Evolutionary conservation across 64 coral and sea anemone species (phyloP).

Genomic region (Hydrozoanthus tunicans): DNA sequence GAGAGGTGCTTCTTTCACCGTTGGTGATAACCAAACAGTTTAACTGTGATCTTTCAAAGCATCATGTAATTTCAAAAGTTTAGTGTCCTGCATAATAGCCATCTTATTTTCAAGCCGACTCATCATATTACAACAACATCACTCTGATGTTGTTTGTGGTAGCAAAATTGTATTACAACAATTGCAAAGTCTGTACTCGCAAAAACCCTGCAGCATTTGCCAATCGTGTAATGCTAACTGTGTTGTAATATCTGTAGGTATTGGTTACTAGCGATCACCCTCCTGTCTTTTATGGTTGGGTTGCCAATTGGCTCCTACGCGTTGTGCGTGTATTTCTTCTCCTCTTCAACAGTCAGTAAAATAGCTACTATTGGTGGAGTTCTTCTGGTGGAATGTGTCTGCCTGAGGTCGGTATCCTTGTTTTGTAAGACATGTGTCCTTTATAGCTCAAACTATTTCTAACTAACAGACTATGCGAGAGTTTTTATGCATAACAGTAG

Average conservation of each 20-base stretch:
- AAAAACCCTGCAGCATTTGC: not conserved
- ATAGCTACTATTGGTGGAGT: slow-evolving; percentile 65
- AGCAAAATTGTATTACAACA: not conserved
- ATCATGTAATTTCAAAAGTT: no score
- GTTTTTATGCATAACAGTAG: no score
- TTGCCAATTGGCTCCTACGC: slow-evolving; percentile 79
- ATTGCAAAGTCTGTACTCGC: not conserved
- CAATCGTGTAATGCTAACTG: not conserved
- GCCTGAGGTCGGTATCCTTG: slow-evolving; percentile 51
- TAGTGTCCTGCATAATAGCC: no score
- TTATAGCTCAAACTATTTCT: not conserved
- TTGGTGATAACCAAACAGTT: no score
- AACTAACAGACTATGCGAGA: no score
- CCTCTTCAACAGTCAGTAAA: slow-evolving; percentile 57
- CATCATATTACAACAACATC: no score
- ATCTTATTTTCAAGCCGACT: no score
- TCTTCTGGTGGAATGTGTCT: slow-evolving; percentile 71
- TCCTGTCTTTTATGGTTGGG: slow-evolving; percentile 75
- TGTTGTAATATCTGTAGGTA: slow-evolving; percentile 36
- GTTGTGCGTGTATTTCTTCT: slow-evolving; percentile 48
- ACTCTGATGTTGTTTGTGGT: no score
- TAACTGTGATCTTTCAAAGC: no score
- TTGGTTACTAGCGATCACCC: slow-evolving; percentile 64
- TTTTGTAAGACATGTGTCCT: not conserved
- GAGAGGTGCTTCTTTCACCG: no score